Evolutionary conservation across 2,797 vertebrate species (phyloP).

Genomic region (Gallinago solitaria): DNA sequence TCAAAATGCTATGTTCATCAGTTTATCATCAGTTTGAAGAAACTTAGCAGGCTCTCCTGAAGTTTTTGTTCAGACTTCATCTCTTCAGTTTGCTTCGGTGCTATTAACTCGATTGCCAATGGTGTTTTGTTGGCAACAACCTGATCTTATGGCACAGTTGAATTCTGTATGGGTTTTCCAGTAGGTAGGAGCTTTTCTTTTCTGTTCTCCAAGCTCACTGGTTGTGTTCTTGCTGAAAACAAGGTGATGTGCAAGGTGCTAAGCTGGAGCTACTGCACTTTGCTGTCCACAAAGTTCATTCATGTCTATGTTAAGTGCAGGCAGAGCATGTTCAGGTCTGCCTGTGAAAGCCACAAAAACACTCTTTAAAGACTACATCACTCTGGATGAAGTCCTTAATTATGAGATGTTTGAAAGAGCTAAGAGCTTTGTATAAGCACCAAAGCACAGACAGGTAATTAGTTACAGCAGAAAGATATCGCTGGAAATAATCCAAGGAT

Average conservation of each 20-base stretch:
- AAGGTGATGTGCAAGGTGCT: neutral
- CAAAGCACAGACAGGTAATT: neutral
- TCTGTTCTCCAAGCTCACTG: neutral
- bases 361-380: neutral
- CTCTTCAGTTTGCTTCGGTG: neutral
- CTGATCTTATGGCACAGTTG: neutral
- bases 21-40: neutral
- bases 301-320: neutral
- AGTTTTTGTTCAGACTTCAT: neutral
- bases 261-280: neutral
- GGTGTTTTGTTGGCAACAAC: neutral
- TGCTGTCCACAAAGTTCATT: neutral
- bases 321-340: neutral
- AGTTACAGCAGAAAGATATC: neutral
- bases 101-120: neutral
- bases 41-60: neutral
- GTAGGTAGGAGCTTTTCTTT: neutral
- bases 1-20: neutral
- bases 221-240: neutral
- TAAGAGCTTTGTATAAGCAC: neutral
- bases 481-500: neutral
- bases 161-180: neutral
- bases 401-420: neutral
- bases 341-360: neutral
- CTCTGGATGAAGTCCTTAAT: neutral